These are phyloP conservation scores for Piprites chloris DNA, from an alignment of 2,113 vertebrate species.

Conservation along the genomic window DNA sequence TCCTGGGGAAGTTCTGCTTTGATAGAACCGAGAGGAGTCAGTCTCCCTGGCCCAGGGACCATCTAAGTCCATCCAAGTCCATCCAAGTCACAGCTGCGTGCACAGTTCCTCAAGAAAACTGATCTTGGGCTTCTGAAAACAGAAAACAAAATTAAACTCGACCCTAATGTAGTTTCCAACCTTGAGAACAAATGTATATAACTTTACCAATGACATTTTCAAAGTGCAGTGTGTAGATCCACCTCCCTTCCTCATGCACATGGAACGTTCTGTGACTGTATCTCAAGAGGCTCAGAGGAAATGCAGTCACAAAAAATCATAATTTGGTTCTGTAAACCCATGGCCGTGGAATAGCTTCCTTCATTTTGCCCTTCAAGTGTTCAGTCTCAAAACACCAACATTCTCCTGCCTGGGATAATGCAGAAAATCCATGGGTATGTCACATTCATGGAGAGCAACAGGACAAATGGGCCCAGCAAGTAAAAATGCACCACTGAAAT, in stretches of 20 bases:
- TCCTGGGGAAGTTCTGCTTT: background rate
- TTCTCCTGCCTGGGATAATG: background rate
- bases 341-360: background rate
- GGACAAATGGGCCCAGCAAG: background rate
- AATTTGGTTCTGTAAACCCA: background rate
- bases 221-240: background rate
- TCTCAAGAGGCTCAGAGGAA: constrained; percentile 1
- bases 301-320: background rate
- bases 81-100: background rate
- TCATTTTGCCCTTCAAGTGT: background rate
- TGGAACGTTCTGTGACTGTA: background rate
- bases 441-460: background rate
- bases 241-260: background rate
- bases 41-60: background rate
- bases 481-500: background rate
- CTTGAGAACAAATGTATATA: background rate
- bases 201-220: background rate
- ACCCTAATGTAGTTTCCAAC: background rate
- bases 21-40: background rate
- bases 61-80: background rate
- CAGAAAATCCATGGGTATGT: background rate
- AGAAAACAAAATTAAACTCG: background rate
- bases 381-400: background rate
- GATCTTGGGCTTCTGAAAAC: background rate
- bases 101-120: background rate